Base-by-base conservation (phyloP, 2,797 vertebrate genomes). In the Acanthurus tractus region DNA sequence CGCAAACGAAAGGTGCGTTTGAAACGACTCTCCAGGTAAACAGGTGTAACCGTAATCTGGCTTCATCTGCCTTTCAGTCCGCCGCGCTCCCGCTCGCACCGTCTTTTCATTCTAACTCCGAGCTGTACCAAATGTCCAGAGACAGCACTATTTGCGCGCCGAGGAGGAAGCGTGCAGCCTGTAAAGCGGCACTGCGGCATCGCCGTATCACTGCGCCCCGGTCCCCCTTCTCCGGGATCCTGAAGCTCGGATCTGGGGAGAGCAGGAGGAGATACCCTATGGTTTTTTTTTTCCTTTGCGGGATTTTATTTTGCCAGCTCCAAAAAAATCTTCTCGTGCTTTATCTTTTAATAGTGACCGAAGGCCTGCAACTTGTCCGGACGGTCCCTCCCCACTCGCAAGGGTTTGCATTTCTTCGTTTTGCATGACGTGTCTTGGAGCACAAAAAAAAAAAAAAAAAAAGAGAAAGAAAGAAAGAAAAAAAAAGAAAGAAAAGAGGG, bases 141-240 rank as follows among this genome's bases (percentile, higher is more conserved):
- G 67, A 55, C 88, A 79, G 95, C 93, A 96, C 95, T 96, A 94
- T 87, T 95, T 95, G 91, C 85, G 91, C 85, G 87, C 89, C 71
- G 94, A 92, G 95, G 95, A 95, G 92, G 95, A 93, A 94, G 94
- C 94, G 87, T 29, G 92, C 88, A 91, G 92, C 94, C 90, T 94
- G 95, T 93, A 94, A 95, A 95, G 95, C 94, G 95, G 95, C 95
- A 96, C 94, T 96, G 95, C 95, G 95, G 95, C 94, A 95, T 83
- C 88, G 88, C 86, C 85, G 91, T 96, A 96, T 96, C 94, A 90
- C 92, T 96, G 93, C 95, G 95, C 95, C 86, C 88, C 92, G 91
- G 83, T 92, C 87, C 92, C 88, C 91, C 90, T 91, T 93, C 93
- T 91, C 92, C 91, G 93, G 93, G 94, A 95, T 95, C 92, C 93